Base-by-base conservation (phyloP, 2,888 invertebrate genomes). In the Gnatocerus cornutus region DNA sequence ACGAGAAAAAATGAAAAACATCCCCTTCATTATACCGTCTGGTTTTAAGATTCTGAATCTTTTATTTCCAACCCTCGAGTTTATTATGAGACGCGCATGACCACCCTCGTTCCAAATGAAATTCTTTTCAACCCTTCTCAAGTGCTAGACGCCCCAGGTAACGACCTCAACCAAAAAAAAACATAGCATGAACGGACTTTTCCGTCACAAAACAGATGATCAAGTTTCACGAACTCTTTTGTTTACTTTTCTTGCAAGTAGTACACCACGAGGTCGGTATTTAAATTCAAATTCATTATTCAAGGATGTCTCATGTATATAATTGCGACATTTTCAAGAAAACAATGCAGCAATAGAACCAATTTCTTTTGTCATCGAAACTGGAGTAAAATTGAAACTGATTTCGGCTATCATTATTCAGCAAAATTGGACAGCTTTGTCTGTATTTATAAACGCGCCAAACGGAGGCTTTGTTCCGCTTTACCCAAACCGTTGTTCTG, bases 401-500 rank as follows among this genome's bases (percentile, higher is more conserved):
- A 21, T 27, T 50, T 50, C 1, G 10, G 16, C 1, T n/a, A 33
- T 12, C 7, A 45, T 14, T 16, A 27, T 48, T 27, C 21, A 48
- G 27, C 48, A 16, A 16, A 48, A 9, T 45, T n/a, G 14, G n/a
- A 27, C 48, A 27, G 16, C 21, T 48, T 48, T 48, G 21, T 48
- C 21, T 16, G 9, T 21, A 21, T 21, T 21, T 21, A 21, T 21
- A 21, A 3, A 21, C 21, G 21, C 21, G 10, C 16, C 1, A 8
- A 45, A 45, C 13, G 9, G 9, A 5, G 16, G 3, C 45, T 45
- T 45, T 16, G 13, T 45, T 45, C 8, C n/a, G 12, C 10, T 7
- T 12, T n/a, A 37, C 1, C 3, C 37, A n/a, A n/a, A 37, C 37
- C 37, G 37, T 21, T 21, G 21, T 21, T 21, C 4, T 21, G 21